phyloP scores from a whole-genome alignment of 2,113 vertebrate species.

The Tupaia tana region DNA sequence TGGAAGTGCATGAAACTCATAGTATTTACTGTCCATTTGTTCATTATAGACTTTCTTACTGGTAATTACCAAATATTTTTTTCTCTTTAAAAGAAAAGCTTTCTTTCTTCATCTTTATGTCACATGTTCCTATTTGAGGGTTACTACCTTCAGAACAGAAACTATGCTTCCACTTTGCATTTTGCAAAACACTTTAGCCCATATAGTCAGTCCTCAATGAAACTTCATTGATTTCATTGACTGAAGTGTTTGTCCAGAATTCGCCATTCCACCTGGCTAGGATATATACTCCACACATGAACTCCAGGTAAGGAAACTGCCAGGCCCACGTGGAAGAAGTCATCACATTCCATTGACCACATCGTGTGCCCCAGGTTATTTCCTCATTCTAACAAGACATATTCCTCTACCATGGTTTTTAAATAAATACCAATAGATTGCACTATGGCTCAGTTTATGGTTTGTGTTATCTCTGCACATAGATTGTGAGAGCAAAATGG shows the following conservation, averaged over 20 bases:
- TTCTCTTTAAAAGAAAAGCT: neutral
- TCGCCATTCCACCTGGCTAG: neutral
- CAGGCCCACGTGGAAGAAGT: neutral
- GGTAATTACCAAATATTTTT: neutral
- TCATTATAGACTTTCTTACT: neutral
- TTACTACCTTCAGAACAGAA: neutral
- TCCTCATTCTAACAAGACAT: neutral
- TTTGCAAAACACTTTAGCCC: neutral
- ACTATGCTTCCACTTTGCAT: neutral
- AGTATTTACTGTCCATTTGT: neutral
- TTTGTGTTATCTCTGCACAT: neutral
- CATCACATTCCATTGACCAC: neutral
- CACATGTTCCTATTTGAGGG: neutral
- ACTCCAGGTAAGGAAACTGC: neutral
- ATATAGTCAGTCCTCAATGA: neutral
- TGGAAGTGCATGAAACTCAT: neutral
- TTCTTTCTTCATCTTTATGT: neutral
- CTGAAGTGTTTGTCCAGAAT: neutral
- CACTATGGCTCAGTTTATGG: neutral
- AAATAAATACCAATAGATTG: neutral
- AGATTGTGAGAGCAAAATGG: neutral
- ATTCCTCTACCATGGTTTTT: neutral
- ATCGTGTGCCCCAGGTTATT: too few species aligned
- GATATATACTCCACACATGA: neutral
- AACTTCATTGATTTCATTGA: neutral